These are phyloP conservation scores for Thymelicus acteon DNA, from an alignment of 2,888 invertebrate genomes.

Conservation along the genomic window DNA sequence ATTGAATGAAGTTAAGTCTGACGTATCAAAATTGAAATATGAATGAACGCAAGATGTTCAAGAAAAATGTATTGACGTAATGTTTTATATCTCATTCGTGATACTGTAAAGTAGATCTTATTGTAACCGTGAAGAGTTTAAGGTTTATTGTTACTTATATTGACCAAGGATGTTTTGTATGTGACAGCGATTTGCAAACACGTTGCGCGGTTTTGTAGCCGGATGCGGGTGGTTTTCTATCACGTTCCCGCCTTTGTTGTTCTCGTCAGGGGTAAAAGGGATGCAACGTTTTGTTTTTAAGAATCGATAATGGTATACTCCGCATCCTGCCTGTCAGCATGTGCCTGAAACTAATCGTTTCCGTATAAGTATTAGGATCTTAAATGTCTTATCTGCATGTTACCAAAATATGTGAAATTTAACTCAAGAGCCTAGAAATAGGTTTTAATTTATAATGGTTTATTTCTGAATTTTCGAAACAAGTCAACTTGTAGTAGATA, in stretches of 20 bases:
- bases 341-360: constrained; percentile 81
- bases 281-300: constrained; percentile 60
- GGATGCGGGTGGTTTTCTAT: constrained; percentile 58
- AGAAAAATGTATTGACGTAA: constrained; percentile 27
- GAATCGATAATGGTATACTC: constrained; percentile 77
- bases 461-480: constrained; percentile 28
- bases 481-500: constrained; percentile 48
- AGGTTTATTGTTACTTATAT: neutral
- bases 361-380: constrained; percentile 53
- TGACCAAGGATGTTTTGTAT: neutral
- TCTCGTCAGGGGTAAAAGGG: constrained; percentile 45
- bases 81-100: constrained; percentile 10
- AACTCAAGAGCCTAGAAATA: constrained; percentile 26
- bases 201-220: constrained; percentile 54
- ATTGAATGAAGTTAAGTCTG: constrained; percentile 29
- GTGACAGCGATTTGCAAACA: constrained; percentile 55
- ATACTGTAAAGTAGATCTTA: constrained; percentile 42
- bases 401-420: constrained; percentile 31
- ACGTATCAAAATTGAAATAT: constrained; percentile 41
- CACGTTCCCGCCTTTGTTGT: constrained; percentile 47
- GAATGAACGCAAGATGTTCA: constrained; percentile 52
- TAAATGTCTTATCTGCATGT: constrained; percentile 48
- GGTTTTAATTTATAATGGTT: constrained; percentile 38
- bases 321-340: constrained; percentile 80
- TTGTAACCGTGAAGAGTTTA: fast-evolving